phyloP scores from a whole-genome alignment of 2,113 vertebrate species.

The Crotalus viridis region DNA sequence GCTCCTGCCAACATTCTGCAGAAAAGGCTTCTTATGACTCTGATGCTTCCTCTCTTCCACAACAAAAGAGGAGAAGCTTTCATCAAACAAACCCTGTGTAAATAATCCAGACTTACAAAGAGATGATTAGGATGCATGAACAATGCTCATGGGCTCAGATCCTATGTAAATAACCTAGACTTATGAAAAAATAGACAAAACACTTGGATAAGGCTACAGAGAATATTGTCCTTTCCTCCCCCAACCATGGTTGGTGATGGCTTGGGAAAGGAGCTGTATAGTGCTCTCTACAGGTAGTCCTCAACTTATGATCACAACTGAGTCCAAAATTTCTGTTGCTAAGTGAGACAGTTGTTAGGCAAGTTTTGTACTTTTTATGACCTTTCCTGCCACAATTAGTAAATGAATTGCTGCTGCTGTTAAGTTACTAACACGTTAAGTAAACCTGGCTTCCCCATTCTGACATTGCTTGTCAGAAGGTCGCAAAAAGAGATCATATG shows the following conservation, averaged over 20 bases:
- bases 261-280: neutral
- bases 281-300: no score
- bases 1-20: neutral
- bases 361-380: no score
- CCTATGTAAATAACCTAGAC: conserved; percentile 12
- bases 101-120: conserved; percentile 11
- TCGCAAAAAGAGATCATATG: no score
- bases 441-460: no score
- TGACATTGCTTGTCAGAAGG: no score
- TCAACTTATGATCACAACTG: no score
- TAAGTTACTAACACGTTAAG: no score
- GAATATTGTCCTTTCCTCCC: neutral
- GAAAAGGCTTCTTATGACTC: neutral
- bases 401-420: no score
- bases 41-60: neutral
- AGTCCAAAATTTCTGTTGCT: no score
- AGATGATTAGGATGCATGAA: neutral
- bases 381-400: no score
- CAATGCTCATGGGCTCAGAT: neutral
- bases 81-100: neutral
- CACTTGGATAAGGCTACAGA: neutral
- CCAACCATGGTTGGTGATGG: neutral
- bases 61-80: conserved; percentile 7
- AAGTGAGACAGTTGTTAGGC: no score
- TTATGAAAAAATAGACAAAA: neutral